These are phyloP conservation scores for Agrochola lota DNA, from an alignment of 2,888 invertebrate genomes.

Conservation along the genomic window DNA sequence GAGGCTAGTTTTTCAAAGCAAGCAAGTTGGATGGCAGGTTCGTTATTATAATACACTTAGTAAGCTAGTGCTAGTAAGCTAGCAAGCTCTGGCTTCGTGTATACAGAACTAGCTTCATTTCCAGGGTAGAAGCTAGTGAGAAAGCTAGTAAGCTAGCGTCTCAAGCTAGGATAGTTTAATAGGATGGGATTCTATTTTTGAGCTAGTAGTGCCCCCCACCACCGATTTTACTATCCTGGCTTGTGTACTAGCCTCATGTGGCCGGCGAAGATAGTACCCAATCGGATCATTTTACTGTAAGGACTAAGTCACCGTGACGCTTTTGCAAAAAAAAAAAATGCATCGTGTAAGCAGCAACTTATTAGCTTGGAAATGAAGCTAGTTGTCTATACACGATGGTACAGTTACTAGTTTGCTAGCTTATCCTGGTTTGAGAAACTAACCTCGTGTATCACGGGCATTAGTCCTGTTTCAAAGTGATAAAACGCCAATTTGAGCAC, in stretches of 20 bases:
- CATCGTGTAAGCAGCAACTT: too few relatives aligned
- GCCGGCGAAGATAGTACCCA: background rate
- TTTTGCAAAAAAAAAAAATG: too few relatives aligned
- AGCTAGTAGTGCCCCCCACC: background rate
- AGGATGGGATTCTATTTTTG: background rate
- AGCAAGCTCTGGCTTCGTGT: too few relatives aligned
- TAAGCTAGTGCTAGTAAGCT: background rate
- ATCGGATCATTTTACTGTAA: background rate
- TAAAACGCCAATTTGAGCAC: conserved; percentile 1
- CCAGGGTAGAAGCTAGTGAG: background rate
- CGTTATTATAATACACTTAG: too few relatives aligned
- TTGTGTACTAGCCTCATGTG: background rate
- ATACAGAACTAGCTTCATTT: too few relatives aligned
- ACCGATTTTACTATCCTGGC: background rate
- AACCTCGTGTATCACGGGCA: background rate
- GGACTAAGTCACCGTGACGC: background rate
- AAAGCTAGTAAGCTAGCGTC: too few relatives aligned
- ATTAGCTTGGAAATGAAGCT: background rate
- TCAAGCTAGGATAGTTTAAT: too few relatives aligned
- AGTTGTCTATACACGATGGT: background rate
- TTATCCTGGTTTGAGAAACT: background rate
- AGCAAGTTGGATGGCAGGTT: too few relatives aligned
- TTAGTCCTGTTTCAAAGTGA: background rate
- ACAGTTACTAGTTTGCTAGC: background rate
- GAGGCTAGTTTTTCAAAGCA: background rate